Base-by-base conservation (phyloP, 2,113 vertebrate genomes). In the Dryoscopus gambensis region DNA sequence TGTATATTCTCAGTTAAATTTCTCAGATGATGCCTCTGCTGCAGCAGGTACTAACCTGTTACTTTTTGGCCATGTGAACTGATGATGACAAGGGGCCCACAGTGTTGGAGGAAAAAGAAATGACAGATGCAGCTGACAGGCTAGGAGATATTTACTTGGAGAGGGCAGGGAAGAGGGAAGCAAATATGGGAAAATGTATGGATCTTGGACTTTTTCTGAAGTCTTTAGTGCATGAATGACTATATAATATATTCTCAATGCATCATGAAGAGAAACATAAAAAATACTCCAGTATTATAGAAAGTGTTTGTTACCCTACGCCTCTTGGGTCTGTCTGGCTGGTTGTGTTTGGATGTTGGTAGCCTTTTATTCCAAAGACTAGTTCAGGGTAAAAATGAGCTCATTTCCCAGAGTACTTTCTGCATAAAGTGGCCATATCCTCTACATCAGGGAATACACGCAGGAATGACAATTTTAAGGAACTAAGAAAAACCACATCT, bases 61-160 rank as follows among this genome's bases (percentile, higher is more conserved):
- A 2, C 9, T 14, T 79, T n/a, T 44, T 35, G 35, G 24, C 28
- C n/a, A 3, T 0, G 1, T 9, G 62, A 49, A 9, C 9, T 49
- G n/a, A 6, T 33, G 56, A 19, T 57, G 62, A 12, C 14, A 24
- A 40, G 19, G 6, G 62, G 11, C 47, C 10, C 52, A 18, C 3
- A 22, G 11, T 4, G 17, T 1, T 16, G 53, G 52, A 3, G 59
- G 13, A 75, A 47, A 67, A 24, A 62, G 35, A 27, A 65, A 7
- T 25, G 15, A 33, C 30, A 60, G 30, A 22, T 20, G 31, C 33
- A 47, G 7, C 24, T 57, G 80, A 67, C 0, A 3, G 7, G 16
- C n/a, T 9, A 6, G 37, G 21, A 67, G 47, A 13, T 49, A 33
- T 28, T 92, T 62, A 31, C 17, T 15, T 2, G 2, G 10, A 27